Percentiles rank a stretch among this genome's conserved stretches.
Evolutionary conservation across 2,797 vertebrate genomes (phyloP).

Genomic region (Astyanax mexicanus): DNA sequence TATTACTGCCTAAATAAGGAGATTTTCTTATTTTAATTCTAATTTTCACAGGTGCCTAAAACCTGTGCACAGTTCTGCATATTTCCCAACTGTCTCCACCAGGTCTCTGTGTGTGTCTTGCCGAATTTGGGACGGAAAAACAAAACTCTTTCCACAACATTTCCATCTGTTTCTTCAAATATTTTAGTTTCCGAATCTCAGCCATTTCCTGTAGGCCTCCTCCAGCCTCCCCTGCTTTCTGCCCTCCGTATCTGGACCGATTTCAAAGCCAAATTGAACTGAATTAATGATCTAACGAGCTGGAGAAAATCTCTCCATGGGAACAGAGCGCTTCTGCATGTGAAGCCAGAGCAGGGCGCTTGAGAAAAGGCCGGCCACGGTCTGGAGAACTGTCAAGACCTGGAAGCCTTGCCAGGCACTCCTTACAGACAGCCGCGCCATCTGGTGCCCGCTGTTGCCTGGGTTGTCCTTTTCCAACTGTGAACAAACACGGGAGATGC

Average conservation of each 20-base stretch:
- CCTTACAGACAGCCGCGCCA: conserved; percentile 39
- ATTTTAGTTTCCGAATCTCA: conserved; percentile 46
- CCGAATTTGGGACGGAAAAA: too few relatives aligned
- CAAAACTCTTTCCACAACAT: conserved; percentile 4
- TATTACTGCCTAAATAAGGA: too few relatives aligned
- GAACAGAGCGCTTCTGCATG: conserved; percentile 48
- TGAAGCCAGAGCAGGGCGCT: conserved; percentile 23
- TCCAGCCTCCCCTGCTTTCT: conserved; percentile 53
- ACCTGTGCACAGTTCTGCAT: too few relatives aligned
- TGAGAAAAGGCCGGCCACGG: conserved; percentile 33
- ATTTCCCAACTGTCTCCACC: background rate
- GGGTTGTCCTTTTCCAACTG: conserved; percentile 48
- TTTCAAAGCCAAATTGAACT: conserved; percentile 36
- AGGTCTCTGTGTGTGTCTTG: background rate
- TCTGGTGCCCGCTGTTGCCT: conserved; percentile 52
- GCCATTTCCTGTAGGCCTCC: conserved; percentile 35
- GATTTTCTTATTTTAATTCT: too few relatives aligned
- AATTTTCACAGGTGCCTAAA: too few relatives aligned
- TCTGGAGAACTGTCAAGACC: conserved; percentile 53
- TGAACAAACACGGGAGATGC: conserved; percentile 32
- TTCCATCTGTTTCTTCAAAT: conserved; percentile 46
- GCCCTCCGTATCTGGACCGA: conserved; percentile 43
- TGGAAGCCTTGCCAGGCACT: conserved; percentile 47
- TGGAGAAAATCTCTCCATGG: conserved; percentile 51
- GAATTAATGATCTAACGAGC: conserved; percentile 47